These are phyloP conservation scores for Micromys minutus DNA, from an alignment of 2,113 vertebrate genomes.

Conservation along the genomic window DNA sequence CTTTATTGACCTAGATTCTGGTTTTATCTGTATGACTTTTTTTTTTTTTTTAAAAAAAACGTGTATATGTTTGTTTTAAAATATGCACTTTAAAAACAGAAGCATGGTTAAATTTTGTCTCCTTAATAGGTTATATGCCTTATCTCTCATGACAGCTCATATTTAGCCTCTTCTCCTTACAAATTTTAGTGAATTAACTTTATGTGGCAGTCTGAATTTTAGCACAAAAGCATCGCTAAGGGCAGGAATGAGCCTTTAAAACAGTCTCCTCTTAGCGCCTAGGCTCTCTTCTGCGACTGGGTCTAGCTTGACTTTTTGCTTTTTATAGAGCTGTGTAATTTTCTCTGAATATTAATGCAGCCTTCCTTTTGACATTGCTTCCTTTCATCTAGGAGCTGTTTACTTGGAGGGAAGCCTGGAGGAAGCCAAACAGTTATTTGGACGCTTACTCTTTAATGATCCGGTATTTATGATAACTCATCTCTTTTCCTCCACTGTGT, in stretches of 20 bases:
- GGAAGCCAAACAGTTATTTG: slow-evolving; percentile 95
- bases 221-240: neutral
- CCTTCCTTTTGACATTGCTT: slow-evolving; percentile 46
- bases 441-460: slow-evolving; percentile 95
- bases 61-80: slow-evolving; percentile 34
- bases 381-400: slow-evolving; percentile 90
- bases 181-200: slow-evolving; percentile 40
- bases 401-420: slow-evolving; percentile 97
- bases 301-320: slow-evolving; percentile 56
- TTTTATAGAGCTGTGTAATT: slow-evolving; percentile 68
- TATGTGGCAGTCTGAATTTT: slow-evolving; percentile 24
- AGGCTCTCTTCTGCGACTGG: neutral
- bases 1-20: slow-evolving; percentile 4
- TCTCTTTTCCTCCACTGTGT: slow-evolving; percentile 43
- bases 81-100: neutral
- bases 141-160: slow-evolving; percentile 16
- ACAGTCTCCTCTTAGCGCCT: slow-evolving; percentile 22
- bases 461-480: slow-evolving; percentile 86
- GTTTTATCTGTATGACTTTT: neutral
- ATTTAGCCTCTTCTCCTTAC: slow-evolving; percentile 14
- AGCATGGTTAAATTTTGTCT: neutral
- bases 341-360: slow-evolving; percentile 66
- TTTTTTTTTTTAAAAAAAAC: neutral
- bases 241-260: slow-evolving; percentile 38
- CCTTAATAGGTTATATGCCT: neutral